These are phyloP conservation scores for Chelidonichthys spinosus DNA, from an alignment of 2,797 vertebrate genomes.

Conservation along the genomic window DNA sequence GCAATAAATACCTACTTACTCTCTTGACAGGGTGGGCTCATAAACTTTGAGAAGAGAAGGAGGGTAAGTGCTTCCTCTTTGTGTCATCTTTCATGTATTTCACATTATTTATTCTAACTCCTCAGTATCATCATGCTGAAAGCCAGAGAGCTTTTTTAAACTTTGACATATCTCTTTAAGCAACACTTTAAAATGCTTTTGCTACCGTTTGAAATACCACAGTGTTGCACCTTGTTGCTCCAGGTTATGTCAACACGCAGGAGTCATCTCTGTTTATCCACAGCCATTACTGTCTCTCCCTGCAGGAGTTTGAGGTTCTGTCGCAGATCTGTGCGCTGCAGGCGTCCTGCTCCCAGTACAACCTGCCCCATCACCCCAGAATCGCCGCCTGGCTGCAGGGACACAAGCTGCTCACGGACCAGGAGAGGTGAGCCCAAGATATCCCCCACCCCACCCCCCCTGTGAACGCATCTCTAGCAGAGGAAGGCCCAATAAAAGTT, in stretches of 20 bases:
- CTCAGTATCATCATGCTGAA: not conserved
- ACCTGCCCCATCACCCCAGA: conserved; percentile 73
- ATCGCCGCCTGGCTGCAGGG: conserved; percentile 81
- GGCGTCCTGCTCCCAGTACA: conserved; percentile 82
- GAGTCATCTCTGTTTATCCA: not conserved
- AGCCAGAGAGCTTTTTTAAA: conserved; percentile 1
- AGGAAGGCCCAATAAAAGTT: conserved; percentile 1
- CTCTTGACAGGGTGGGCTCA: conserved; percentile 84
- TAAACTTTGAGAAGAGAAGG: conserved; percentile 90
- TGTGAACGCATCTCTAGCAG: not conserved
- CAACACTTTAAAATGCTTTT: not conserved
- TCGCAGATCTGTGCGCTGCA: conserved; percentile 87
- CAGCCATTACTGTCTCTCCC: conserved; percentile 16
- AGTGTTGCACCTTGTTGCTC: not conserved
- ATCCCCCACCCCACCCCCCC: no score
- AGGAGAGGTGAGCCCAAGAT: conserved; percentile 83
- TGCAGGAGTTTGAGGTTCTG: conserved; percentile 89
- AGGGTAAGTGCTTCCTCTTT: conserved; percentile 81
- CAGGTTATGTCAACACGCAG: conserved; percentile 3
- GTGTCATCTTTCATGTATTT: not conserved
- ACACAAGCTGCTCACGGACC: conserved; percentile 84
- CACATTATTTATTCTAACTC: not conserved
- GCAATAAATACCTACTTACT: not conserved
- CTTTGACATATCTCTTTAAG: not conserved
- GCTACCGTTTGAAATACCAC: not conserved